Conservation (phyloP, 37 sponge, comb jelly and placozoan genomes). For the Cliona cf. orientalis region DNA sequence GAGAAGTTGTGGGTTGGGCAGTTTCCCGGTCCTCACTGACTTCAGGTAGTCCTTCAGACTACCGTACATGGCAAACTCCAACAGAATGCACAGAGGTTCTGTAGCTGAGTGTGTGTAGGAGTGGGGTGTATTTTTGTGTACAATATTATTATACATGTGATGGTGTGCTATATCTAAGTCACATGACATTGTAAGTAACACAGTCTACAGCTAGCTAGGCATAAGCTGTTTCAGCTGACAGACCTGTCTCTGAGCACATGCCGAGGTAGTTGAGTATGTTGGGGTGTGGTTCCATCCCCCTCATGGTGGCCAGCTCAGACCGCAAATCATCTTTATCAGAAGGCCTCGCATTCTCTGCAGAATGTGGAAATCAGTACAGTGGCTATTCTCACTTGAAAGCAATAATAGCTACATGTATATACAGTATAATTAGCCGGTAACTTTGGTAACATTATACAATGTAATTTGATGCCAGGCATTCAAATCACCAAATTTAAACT, state of each 20-base stretch:
- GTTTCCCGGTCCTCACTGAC: background rate
- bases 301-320: conserved; percentile 63
- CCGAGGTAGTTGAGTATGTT: conserved; percentile 78
- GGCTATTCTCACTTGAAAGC: too few species aligned
- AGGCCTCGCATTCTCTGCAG: conserved; percentile 30
- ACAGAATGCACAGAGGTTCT: conserved; percentile 47
- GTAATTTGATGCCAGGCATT: too few species aligned
- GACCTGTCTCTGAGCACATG: conserved; percentile 54
- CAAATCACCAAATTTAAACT: too few species aligned
- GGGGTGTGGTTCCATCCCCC: conserved; percentile 56
- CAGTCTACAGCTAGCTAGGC: too few species aligned
- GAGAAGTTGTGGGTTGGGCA: background rate
- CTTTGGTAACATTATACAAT: too few species aligned
- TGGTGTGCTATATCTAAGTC: too few species aligned
- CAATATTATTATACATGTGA: background rate
- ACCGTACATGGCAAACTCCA: conserved; percentile 72
- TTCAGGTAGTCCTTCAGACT: conserved; percentile 60
- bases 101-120: too few species aligned
- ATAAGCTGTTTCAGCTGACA: too few species aligned
- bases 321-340: conserved; percentile 52
- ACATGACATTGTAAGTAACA: too few species aligned
- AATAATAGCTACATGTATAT: too few species aligned
- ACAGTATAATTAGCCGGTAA: too few species aligned
- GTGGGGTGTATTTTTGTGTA: background rate
- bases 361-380: too few species aligned